Evolutionary conservation across 2,888 invertebrate genomes (phyloP).

Genomic region (Seladonia tumulorum): DNA sequence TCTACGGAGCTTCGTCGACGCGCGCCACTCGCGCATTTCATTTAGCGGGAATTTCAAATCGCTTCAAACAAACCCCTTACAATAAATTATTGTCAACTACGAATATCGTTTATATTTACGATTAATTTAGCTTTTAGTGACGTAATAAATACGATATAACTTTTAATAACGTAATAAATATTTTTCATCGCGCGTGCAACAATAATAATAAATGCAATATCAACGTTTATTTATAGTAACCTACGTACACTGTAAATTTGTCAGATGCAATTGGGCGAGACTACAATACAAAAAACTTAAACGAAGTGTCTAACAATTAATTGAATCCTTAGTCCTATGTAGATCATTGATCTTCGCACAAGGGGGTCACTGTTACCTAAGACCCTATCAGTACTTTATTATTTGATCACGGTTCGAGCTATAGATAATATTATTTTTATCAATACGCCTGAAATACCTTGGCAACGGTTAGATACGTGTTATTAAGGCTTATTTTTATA

Average conservation of each 20-base stretch:
- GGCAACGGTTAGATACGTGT: slow-evolving; percentile 30
- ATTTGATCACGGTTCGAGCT: background rate
- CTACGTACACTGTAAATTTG: background rate
- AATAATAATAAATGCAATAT: background rate
- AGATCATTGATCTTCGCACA: background rate
- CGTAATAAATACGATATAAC: no score
- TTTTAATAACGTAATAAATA: background rate
- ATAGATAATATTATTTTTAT: slow-evolving; percentile 51
- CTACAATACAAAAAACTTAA: background rate
- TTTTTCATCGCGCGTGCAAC: background rate
- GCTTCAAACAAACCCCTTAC: no score
- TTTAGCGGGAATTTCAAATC: slow-evolving; percentile 21
- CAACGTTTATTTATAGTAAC: background rate
- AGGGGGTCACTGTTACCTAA: background rate
- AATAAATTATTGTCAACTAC: background rate
- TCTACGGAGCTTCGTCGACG: background rate
- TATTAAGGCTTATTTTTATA: slow-evolving; percentile 29
- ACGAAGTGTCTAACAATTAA: background rate
- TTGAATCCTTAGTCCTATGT: background rate
- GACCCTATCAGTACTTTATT: background rate
- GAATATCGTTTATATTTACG: background rate
- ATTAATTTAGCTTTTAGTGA: background rate
- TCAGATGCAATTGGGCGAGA: background rate
- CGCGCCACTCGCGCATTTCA: background rate
- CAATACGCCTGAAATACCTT: slow-evolving; percentile 17